Evolutionary conservation across 1,140 invertebrate genomes (phyloP).

Genomic region (Epicauta chinensis): DNA sequence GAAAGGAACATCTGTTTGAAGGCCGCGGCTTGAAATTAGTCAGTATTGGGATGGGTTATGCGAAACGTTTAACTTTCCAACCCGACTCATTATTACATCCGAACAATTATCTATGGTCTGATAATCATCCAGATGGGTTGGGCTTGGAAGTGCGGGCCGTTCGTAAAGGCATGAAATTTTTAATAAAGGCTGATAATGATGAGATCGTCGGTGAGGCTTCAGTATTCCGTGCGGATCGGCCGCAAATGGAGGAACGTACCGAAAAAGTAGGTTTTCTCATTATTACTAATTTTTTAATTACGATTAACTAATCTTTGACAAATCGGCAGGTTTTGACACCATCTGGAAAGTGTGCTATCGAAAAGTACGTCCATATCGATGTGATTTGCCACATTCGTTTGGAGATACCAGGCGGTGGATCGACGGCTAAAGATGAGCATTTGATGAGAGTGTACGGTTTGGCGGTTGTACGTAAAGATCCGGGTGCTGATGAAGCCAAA

Average conservation of each 20-base stretch:
- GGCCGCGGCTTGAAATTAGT: slow-evolving; percentile 56
- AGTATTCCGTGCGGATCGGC: slow-evolving; percentile 57
- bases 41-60: slow-evolving; percentile 69
- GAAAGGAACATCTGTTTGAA: slow-evolving; percentile 56
- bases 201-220: slow-evolving; percentile 54
- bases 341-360: slow-evolving; percentile 46
- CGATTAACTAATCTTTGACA: not conserved
- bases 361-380: slow-evolving; percentile 59
- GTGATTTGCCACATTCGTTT: slow-evolving; percentile 58
- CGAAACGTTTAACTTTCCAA: slow-evolving; percentile 67
- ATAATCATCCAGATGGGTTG: slow-evolving; percentile 64
- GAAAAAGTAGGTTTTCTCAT: slow-evolving; percentile 44
- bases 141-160: slow-evolving; percentile 64
- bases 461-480: slow-evolving; percentile 55
- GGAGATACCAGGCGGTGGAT: slow-evolving; percentile 50
- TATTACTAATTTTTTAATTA: not conserved
- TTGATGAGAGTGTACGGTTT: slow-evolving; percentile 59
- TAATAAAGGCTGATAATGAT: slow-evolving; percentile 48
- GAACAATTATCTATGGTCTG: slow-evolving; percentile 72
- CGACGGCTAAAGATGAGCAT: slow-evolving; percentile 51
- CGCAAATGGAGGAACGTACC: slow-evolving; percentile 56
- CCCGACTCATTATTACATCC: slow-evolving; percentile 58
- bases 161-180: slow-evolving; percentile 57
- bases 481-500: slow-evolving; percentile 45
- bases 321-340: slow-evolving; percentile 4